Evolutionary conservation across 23 tunicate species (phyloP).

Genomic region (Halocynthia aurantium): DNA sequence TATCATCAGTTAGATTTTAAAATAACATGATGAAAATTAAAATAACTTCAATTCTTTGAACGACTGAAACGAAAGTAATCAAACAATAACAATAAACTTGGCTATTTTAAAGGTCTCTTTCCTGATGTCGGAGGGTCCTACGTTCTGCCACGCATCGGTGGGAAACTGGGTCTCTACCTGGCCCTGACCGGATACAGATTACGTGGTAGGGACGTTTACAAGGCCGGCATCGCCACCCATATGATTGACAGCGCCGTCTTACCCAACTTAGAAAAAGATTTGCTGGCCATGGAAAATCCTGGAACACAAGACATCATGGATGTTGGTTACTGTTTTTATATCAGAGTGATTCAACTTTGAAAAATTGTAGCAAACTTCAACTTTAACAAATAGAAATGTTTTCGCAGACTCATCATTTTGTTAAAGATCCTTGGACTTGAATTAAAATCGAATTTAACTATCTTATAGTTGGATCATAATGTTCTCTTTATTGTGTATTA

Average conservation of each 20-base stretch:
- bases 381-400: no score
- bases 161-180: slow-evolving; percentile 69
- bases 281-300: slow-evolving; percentile 62
- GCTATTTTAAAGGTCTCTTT: slow-evolving; percentile 52
- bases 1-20: no score
- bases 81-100: not conserved
- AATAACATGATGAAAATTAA: not conserved
- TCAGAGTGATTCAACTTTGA: no score
- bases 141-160: slow-evolving; percentile 81
- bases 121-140: slow-evolving; percentile 99
- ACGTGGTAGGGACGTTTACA: slow-evolving; percentile 93
- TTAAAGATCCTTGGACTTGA: no score
- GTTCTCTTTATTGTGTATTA: no score
- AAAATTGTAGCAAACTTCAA: no score
- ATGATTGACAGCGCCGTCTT: slow-evolving; percentile 77
- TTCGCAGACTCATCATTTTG: no score
- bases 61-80: not conserved
- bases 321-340: slow-evolving; percentile 26
- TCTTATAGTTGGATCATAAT: no score
- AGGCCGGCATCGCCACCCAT: slow-evolving; percentile 86
- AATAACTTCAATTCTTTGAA: not conserved
- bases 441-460: no score
- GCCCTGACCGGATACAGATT: slow-evolving; percentile 83
- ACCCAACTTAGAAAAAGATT: slow-evolving; percentile 63
- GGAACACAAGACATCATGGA: slow-evolving; percentile 78